These are phyloP conservation scores for Gopherus flavomarginatus DNA, from an alignment of 2,113 vertebrate genomes.

Conservation along the genomic window DNA sequence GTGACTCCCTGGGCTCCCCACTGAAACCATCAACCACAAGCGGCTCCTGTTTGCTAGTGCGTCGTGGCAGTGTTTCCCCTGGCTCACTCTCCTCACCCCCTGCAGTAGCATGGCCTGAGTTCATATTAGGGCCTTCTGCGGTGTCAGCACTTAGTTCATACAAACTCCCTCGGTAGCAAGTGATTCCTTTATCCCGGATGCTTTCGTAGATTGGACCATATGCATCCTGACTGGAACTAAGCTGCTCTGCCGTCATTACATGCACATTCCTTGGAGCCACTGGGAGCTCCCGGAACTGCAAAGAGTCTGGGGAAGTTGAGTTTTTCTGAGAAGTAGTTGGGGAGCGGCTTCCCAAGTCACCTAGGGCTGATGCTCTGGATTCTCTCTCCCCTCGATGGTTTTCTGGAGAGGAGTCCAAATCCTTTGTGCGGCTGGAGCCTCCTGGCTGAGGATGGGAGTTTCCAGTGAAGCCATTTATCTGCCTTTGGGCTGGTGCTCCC, in stretches of 20 bases:
- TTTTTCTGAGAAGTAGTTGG: rapidly evolving
- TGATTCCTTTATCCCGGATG: background rate
- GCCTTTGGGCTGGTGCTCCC: background rate
- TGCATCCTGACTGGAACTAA: rapidly evolving
- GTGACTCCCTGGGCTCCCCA: background rate
- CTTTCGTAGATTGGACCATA: conserved; percentile 36
- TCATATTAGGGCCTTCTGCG: too few relatives aligned
- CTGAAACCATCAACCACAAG: too few relatives aligned
- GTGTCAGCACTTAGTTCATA: background rate
- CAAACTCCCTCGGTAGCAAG: rapidly evolving
- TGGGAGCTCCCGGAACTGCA: conserved; percentile 28
- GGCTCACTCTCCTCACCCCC: background rate
- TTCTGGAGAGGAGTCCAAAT: too few relatives aligned
- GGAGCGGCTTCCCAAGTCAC: background rate
- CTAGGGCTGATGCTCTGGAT: background rate
- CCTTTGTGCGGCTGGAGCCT: background rate
- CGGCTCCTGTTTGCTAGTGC: background rate
- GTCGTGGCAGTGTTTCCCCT: too few relatives aligned
- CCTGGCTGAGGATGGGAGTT: background rate
- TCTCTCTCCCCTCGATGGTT: background rate
- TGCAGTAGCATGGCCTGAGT: too few relatives aligned
- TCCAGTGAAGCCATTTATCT: rapidly evolving
- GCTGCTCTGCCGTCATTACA: rapidly evolving
- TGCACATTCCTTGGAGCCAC: background rate
- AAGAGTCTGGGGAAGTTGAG: background rate